Base-by-base conservation (phyloP, 2,797 vertebrate species). In the Petrocephalus schoutedeni region DNA sequence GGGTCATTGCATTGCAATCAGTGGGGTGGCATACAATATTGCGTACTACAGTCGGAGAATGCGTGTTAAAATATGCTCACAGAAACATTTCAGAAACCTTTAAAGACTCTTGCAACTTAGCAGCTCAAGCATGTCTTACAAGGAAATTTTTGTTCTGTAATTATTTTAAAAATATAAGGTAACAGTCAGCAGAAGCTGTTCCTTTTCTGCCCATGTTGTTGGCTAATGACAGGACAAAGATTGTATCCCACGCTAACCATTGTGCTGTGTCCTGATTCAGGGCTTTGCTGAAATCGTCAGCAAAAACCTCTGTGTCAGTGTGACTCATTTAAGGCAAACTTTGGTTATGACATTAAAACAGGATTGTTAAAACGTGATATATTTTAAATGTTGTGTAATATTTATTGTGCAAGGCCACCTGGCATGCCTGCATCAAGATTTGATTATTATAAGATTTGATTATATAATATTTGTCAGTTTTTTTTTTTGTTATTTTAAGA, bases 171-270 rank as follows among this genome's bases (percentile, higher is more conserved):
- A 54, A 56, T 85, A 85, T 57, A 51, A 32, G 2, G 53, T 57
- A 56, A 28, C 83, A 83, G 41, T 83, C 80, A 54, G 83, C 83
- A 85, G 21, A 85, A 54, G 16, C 6, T 56, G 49, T 53, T 83
- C 74, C 57, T 57, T 45, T 56, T 61, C 74, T 53, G 74, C 59
- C 36, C 6, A 23, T 83, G 77, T 32, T 53, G 77, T 61, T 83
- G 41, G 58, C 36, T 87, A 83, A 87, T 58, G 28, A 59, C 28
- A 87, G 56, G 71, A 87, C 87, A 58, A 41, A 32, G 53, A 16
- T 41, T 54, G 14, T n/a, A 45, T 51, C 28, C 56, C 74, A 21
- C 86, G 3, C 28, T 49, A 57, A 85, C 51, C 83, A 28, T 53
- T 56, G 23, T 32, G 45, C 82, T 84, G 80, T 1, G n/a, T 16